Evolutionary conservation across 2,888 invertebrate genomes (phyloP).

Genomic region (Ganaspis brasiliensis): DNA sequence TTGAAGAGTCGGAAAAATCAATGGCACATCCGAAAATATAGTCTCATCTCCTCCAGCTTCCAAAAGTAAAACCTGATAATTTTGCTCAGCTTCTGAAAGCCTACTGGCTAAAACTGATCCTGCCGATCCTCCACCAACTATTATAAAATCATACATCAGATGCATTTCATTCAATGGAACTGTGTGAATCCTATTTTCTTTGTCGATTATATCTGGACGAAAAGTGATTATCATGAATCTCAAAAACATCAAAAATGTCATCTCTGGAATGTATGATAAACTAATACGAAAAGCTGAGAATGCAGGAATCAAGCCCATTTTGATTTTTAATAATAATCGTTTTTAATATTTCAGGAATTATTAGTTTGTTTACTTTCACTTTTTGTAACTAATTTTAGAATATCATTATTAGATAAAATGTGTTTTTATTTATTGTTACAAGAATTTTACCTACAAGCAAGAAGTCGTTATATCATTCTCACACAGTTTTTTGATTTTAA

Average conservation of each 20-base stretch:
- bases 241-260: conserved; percentile 85
- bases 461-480: too few relatives aligned
- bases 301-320: conserved; percentile 74
- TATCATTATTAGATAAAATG: too few relatives aligned
- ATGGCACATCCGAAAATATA: conserved; percentile 93
- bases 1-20: conserved; percentile 93
- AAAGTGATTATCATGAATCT: conserved; percentile 85
- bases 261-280: conserved; percentile 85
- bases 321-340: not conserved
- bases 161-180: conserved; percentile 82
- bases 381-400: too few relatives aligned
- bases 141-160: conserved; percentile 88
- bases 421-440: too few relatives aligned
- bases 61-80: conserved; percentile 90
- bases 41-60: conserved; percentile 96
- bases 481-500: too few relatives aligned
- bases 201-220: conserved; percentile 88
- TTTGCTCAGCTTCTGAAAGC: conserved; percentile 86
- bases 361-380: too few relatives aligned
- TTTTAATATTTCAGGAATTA: not conserved
- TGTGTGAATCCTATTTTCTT: conserved; percentile 84
- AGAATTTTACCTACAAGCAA: too few relatives aligned
- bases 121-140: conserved; percentile 91
- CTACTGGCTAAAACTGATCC: conserved; percentile 91
- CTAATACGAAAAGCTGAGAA: conserved; percentile 86